Conservation (phyloP, 2,797 vertebrate species). For the Anomalospiza imberbis region DNA sequence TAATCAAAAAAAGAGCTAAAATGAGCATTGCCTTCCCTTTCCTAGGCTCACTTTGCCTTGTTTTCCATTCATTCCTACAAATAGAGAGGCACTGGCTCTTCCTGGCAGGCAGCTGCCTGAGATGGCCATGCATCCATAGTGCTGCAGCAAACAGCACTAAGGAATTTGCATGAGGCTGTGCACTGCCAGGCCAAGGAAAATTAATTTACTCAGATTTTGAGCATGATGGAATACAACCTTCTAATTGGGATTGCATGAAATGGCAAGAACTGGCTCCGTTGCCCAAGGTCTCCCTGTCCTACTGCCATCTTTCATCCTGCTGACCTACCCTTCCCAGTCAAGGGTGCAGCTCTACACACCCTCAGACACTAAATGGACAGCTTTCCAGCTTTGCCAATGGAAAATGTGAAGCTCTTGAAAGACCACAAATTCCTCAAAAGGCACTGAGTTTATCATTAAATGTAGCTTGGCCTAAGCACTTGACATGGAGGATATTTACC, state of each 20-base stretch:
- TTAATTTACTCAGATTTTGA: background rate
- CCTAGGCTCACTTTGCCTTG: background rate
- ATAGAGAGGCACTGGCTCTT: background rate
- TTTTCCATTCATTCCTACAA: background rate
- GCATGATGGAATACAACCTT: background rate
- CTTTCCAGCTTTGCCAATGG: background rate
- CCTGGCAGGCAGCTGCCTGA: background rate
- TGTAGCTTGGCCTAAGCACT: background rate
- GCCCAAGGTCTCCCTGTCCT: background rate
- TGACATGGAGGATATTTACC: background rate
- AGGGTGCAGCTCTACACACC: background rate
- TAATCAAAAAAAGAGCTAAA: background rate
- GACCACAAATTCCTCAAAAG: background rate
- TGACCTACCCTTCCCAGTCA: background rate
- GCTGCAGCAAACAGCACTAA: background rate
- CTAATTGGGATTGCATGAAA: background rate
- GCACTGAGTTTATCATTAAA: background rate
- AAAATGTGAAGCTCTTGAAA: background rate
- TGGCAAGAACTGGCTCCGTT: background rate
- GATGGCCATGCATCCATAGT: background rate
- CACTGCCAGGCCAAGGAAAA: background rate
- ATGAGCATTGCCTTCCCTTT: background rate
- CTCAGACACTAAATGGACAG: background rate
- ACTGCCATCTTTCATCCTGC: background rate
- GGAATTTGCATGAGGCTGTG: background rate